Evolutionary conservation across 2,888 invertebrate genomes (phyloP).

Genomic region (Cryptocephalus primarius): DNA sequence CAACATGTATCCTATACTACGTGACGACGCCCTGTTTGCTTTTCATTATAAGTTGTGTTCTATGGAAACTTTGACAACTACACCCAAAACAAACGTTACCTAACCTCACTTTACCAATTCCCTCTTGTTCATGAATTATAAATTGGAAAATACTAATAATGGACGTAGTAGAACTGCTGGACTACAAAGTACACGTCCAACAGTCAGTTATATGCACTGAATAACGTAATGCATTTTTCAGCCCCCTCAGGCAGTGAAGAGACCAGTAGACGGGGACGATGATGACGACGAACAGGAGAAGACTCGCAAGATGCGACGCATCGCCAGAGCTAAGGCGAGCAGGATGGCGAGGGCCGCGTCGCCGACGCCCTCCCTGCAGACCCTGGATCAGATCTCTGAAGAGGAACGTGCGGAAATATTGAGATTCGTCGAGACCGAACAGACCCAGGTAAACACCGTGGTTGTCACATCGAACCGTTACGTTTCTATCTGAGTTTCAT

Average conservation of each 20-base stretch:
- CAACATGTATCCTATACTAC: too few species aligned
- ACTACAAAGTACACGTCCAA: slow-evolving; percentile 40
- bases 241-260: slow-evolving; percentile 76
- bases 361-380: slow-evolving; percentile 35
- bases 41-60: too few species aligned
- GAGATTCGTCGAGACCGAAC: slow-evolving; percentile 74
- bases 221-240: slow-evolving; percentile 28
- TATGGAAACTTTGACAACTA: too few species aligned
- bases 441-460: slow-evolving; percentile 51
- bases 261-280: slow-evolving; percentile 49
- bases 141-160: too few species aligned
- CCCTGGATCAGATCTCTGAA: slow-evolving; percentile 47
- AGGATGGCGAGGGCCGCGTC: slow-evolving; percentile 38
- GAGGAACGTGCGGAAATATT: slow-evolving; percentile 72
- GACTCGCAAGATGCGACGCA: slow-evolving; percentile 50
- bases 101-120: too few species aligned
- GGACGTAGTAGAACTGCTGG: slow-evolving; percentile 48
- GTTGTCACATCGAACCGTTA: background rate
- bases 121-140: too few species aligned
- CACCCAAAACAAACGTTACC: too few species aligned
- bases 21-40: too few species aligned
- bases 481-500: slow-evolving; percentile 15
- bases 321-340: slow-evolving; percentile 44
- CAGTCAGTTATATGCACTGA: background rate
- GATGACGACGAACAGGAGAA: slow-evolving; percentile 57